Conservation (phyloP, 2,797 vertebrate genomes). For the Psittacula derbiana region DNA sequence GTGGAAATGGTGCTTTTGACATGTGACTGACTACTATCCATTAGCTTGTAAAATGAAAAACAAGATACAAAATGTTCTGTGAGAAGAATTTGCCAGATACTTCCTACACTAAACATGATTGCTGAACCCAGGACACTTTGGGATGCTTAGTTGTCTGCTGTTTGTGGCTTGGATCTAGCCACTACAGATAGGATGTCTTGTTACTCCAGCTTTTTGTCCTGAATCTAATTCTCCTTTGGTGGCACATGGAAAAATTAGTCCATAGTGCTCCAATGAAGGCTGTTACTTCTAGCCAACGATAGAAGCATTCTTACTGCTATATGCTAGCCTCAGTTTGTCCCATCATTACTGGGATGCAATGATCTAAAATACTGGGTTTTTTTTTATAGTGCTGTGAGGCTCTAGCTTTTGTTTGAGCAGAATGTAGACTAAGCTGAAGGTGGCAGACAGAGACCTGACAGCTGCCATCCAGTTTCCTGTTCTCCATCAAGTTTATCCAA, state of each 20-base stretch:
- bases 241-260: neutral
- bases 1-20: neutral
- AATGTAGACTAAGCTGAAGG: neutral
- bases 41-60: neutral
- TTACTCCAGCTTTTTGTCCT: neutral
- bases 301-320: neutral
- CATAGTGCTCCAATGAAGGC: neutral
- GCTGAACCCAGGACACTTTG: neutral
- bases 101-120: accelerated
- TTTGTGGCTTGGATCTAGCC: neutral
- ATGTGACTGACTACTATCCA: neutral
- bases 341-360: neutral
- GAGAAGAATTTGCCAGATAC: neutral
- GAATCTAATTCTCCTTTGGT: neutral
- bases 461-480: neutral
- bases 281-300: neutral
- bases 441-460: neutral
- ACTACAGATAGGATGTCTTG: neutral
- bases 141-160: neutral
- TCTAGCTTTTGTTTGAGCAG: neutral
- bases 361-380: neutral
- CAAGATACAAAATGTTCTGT: neutral
- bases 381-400: neutral
- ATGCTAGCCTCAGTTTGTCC: neutral
- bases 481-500: neutral